Percentiles rank a stretch among this genome's conserved stretches.
phyloP scores from a whole-genome alignment of 2,888 invertebrate species.

The Gymnocheta viridis region DNA sequence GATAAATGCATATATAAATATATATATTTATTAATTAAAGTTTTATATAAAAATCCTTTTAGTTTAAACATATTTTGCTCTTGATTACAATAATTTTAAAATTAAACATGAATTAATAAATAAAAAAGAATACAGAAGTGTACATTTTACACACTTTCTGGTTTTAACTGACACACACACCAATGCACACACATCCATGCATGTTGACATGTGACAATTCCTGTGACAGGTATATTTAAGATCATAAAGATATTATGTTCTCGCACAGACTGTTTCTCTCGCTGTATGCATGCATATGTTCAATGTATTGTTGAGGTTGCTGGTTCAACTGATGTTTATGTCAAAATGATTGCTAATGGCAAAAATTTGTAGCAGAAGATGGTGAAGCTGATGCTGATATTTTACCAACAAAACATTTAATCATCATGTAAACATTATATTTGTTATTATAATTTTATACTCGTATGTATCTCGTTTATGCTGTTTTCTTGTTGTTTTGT shows the following conservation, averaged over 20 bases:
- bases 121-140: not conserved
- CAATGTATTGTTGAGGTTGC: not conserved
- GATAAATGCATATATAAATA: too few relatives aligned
- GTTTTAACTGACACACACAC: not conserved
- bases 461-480: not conserved
- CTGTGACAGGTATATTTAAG: conserved; percentile 41
- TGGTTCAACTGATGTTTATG: conserved; percentile 28
- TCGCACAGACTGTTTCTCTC: not conserved
- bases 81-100: conserved; percentile 9
- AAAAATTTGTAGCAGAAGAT: not conserved
- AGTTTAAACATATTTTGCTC: not conserved
- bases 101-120: conserved; percentile 34
- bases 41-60: not conserved
- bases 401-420: conserved; percentile 57
- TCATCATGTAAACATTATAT: conserved; percentile 56
- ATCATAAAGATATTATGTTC: conserved; percentile 2
- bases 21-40: too few relatives aligned
- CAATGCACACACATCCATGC: not conserved
- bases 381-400: not conserved
- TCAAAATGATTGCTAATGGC: conserved; percentile 44
- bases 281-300: not conserved
- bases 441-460: conserved; percentile 34
- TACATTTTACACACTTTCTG: not conserved
- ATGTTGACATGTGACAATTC: conserved; percentile 42
- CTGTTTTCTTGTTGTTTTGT: not conserved